phyloP scores from a whole-genome alignment of 1,140 invertebrate genomes.

The Diachasmimorpha longicaudata region DNA sequence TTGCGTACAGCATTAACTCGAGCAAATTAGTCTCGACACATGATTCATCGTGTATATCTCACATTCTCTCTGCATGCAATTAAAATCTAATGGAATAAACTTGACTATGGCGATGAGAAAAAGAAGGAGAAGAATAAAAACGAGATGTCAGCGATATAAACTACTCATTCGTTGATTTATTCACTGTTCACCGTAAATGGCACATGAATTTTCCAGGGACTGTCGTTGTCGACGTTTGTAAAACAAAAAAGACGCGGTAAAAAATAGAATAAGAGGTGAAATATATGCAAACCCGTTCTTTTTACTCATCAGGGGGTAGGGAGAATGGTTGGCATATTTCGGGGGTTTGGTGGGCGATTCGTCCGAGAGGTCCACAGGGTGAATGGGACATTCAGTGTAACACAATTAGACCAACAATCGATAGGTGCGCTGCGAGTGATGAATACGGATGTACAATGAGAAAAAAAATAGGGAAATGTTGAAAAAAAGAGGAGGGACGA shows the following conservation, averaged over 20 bases:
- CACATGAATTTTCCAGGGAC: slow-evolving; percentile 51
- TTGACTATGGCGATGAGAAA: slow-evolving; percentile 1
- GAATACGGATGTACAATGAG: slow-evolving; percentile 40
- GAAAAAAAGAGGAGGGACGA: background rate
- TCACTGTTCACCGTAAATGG: slow-evolving; percentile 46
- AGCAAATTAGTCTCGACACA: too few species aligned
- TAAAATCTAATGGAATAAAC: background rate
- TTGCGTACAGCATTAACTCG: too few species aligned
- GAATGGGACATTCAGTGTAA: slow-evolving; percentile 60
- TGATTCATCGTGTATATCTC: background rate
- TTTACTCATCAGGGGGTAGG: slow-evolving; percentile 47
- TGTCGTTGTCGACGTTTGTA: slow-evolving; percentile 46
- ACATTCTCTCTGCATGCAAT: background rate
- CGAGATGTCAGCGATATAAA: slow-evolving; percentile 16
- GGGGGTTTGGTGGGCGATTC: slow-evolving; percentile 31
- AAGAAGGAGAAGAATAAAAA: slow-evolving; percentile 12
- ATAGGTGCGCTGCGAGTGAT: slow-evolving; percentile 51
- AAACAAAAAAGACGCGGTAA: slow-evolving; percentile 24
- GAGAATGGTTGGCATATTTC: slow-evolving; percentile 46
- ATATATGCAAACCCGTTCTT: slow-evolving; percentile 57
- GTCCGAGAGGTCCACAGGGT: slow-evolving; percentile 42
- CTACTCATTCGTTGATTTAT: slow-evolving; percentile 18
- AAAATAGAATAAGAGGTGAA: slow-evolving; percentile 23
- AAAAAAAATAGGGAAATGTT: background rate
- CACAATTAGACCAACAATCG: slow-evolving; percentile 61